Evolutionary conservation across 2,888 invertebrate genomes (phyloP).

Genomic region (Erpobdella octoculata): DNA sequence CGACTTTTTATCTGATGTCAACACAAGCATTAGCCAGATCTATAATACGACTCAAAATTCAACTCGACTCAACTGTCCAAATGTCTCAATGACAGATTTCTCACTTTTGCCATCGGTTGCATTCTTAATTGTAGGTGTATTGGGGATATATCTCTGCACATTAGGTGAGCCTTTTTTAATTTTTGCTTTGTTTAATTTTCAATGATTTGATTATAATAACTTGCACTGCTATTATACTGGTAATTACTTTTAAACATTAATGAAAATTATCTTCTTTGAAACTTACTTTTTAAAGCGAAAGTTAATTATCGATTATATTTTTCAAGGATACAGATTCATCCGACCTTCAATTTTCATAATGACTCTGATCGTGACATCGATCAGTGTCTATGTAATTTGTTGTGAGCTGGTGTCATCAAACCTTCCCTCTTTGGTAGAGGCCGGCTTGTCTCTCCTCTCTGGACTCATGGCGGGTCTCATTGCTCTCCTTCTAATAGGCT

Average conservation of each 20-base stretch:
- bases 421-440: conserved; percentile 1
- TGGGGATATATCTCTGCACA: neutral
- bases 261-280: no score
- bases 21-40: no score
- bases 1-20: no score
- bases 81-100: neutral
- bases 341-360: conserved; percentile 7
- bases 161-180: neutral
- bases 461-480: neutral
- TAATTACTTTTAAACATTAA: no score
- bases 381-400: neutral
- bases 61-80: no score
- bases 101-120: neutral
- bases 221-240: neutral
- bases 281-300: no score
- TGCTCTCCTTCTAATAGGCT: neutral
- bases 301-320: no score
- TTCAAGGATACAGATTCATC: conserved; percentile 1
- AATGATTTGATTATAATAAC: neutral
- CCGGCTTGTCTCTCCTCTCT: neutral
- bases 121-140: neutral
- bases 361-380: neutral
- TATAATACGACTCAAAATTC: no score
- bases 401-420: neutral
- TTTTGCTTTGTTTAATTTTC: neutral